Base-by-base conservation (phyloP, 2,888 invertebrate genomes). In the Orthosia incerta region DNA sequence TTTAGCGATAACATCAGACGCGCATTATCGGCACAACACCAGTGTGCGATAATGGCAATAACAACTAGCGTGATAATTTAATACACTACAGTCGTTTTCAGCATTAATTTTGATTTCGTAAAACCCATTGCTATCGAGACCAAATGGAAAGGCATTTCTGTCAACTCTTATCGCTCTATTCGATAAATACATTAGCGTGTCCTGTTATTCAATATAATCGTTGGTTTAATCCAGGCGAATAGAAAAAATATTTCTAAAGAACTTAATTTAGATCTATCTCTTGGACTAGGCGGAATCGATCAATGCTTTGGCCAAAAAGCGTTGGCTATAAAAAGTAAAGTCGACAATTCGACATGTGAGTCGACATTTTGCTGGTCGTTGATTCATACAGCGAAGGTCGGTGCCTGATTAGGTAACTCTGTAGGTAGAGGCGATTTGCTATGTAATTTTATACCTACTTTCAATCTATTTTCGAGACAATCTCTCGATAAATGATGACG, bases 331-430 rank as follows among this genome's bases (percentile, higher is more conserved):
- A 23, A 59, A 67, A 56, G 46, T 50, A 26, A 61, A 53, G 15
- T 46, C 56, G 48, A 59, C 45, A 46, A n/a, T n/a, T n/a, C n/a
- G n/a, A n/a, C n/a, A n/a, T n/a, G n/a, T n/a, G n/a, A 53, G 15
- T 46, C 56, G 48, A 59, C 45, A 46, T 31, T 74, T 56, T 26
- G 20, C 48, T 69, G n/a, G 50, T 74, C 26, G 18, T 55, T 76
- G 68, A 71, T 57, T 80, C 71, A 76, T 71, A 51, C 1, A 18
- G 4, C n/a, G 45, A 68, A 80, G 80, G 80, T 76, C 65, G 39
- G 51, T 80, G 62, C 39, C 65, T 76, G 81, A 71, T 80, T 80
- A 68, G 31, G 53, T 53, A 20, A 76, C 51, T 13, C n/a, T 39
- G 46, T 65, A 39, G 67, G 51, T 26, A n/a, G 39, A 48, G 18